These are phyloP conservation scores for Drosophila cognata DNA, from an alignment of 2,888 invertebrate genomes.

Conservation along the genomic window DNA sequence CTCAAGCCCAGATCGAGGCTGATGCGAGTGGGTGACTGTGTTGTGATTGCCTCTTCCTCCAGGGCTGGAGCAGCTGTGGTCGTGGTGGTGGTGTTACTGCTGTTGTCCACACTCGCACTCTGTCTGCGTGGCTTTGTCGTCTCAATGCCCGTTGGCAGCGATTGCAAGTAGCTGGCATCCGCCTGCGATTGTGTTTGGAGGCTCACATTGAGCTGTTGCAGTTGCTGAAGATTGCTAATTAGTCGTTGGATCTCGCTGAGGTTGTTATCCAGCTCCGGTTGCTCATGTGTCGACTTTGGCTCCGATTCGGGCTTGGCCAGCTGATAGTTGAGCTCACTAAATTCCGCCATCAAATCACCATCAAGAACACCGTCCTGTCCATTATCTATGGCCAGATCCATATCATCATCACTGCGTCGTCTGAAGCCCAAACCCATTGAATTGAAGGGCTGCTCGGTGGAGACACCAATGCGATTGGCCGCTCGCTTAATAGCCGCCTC, in stretches of 20 bases:
- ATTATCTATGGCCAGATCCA: conserved; percentile 36
- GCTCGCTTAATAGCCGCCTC: conserved; percentile 82
- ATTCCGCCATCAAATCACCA: conserved; percentile 78
- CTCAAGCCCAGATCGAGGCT: conserved; percentile 72
- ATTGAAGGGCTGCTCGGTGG: conserved; percentile 71
- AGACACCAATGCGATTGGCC: conserved; percentile 79
- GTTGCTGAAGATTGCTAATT: conserved; percentile 85
- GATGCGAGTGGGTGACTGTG: conserved; percentile 74
- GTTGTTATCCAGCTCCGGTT: conserved; percentile 84
- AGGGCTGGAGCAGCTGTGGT: background rate
- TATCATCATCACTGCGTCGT: conserved; percentile 67
- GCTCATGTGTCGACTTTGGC: conserved; percentile 2
- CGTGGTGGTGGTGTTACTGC: conserved; percentile 7
- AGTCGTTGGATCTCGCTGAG: conserved; percentile 85
- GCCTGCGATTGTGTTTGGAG: conserved; percentile 78
- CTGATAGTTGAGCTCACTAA: conserved; percentile 81
- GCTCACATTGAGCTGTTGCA: conserved; percentile 81
- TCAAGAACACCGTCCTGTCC: conserved; percentile 52
- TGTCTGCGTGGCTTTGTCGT: conserved; percentile 50
- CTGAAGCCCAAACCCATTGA: conserved; percentile 60
- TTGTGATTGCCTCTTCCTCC: conserved; percentile 32
- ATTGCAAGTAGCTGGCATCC: conserved; percentile 76
- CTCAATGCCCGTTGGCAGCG: conserved; percentile 63
- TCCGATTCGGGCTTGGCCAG: conserved; percentile 69
- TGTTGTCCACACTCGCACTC: conserved; percentile 28